Evolutionary conservation across 2,888 invertebrate genomes (phyloP), one percentile per base, ranked within the genome.

Genomic region (Scaptomyza reducta): DNA sequence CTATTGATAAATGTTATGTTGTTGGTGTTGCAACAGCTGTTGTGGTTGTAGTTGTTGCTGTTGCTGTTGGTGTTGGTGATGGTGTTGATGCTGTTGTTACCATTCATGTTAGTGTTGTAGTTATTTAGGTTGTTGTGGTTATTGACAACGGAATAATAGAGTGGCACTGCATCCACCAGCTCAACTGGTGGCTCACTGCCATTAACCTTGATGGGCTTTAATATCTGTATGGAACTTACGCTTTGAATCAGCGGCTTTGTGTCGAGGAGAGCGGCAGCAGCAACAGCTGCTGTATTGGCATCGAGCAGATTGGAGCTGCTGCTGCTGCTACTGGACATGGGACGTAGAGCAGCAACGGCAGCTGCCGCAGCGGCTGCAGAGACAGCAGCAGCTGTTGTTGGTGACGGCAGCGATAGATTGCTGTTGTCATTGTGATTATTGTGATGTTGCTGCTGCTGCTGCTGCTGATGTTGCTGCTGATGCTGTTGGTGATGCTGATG

Each of bases 331-430:
- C 90, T 90, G 54, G 89, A 89, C 89, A 90, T 90, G 0, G 89
- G 88, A 29, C 90, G 90, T n/a, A 84, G 59, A 2, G 81, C 80
- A 0, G 86, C 89, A 29, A 79, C 88, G 18, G 70, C 81, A 4
- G 87, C 89, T 14, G 85, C 79, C 9, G 87, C 86, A 22, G 71
- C 79, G 5, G 84, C 80, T 1, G 87, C 81, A 1, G 87, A 85
- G 0, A 84, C 79, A 31, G 80, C 89, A 25, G 85, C 89, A 44
- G 70, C 77, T 16, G 87, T 89, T 60, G 87, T 95, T 0, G 97
- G 96, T 45, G 96, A 96, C 1, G 97, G 97, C 70, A 97, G 92
- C 45, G 96, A 96, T 87, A 96, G 95, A 42, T 94, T 93, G 82
- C 96, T 95, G 56, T 96, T 96, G 74, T 90, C 90, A 61, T 87